phyloP scores from a whole-genome alignment of 1,140 invertebrate species.

The Cydia splendana region DNA sequence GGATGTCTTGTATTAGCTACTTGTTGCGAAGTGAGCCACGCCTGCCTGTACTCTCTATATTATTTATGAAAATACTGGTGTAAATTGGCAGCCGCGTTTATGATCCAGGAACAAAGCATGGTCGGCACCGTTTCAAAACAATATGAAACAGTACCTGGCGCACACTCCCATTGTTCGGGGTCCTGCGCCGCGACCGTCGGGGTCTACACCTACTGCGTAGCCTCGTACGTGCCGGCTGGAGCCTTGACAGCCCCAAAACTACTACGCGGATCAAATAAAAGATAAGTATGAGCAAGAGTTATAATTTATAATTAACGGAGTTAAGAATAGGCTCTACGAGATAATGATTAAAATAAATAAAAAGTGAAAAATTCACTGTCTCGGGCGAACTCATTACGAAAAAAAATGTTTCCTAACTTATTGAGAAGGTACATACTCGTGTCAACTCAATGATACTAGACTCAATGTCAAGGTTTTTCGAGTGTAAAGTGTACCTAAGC shows the following conservation, averaged over 20 bases:
- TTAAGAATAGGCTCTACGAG: too few species aligned
- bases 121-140: conserved; percentile 30
- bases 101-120: conserved; percentile 35
- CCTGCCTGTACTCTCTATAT: background rate
- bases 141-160: conserved; percentile 35
- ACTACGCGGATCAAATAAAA: background rate
- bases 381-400: too few species aligned
- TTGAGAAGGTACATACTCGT: too few species aligned
- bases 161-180: conserved; percentile 22
- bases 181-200: conserved; percentile 22
- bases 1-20: too few species aligned
- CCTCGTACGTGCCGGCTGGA: background rate
- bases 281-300: background rate
- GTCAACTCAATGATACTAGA: background rate
- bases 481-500: background rate
- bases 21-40: too few species aligned
- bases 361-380: too few species aligned
- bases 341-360: too few species aligned
- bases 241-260: background rate
- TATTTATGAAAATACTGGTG: background rate
- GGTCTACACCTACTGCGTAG: conserved; percentile 9
- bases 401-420: too few species aligned
- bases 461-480: background rate
- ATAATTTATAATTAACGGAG: too few species aligned
- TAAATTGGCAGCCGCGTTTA: conserved; percentile 29